These are phyloP conservation scores for Chionis minor DNA, from an alignment of 2,113 vertebrate genomes.

Conservation along the genomic window DNA sequence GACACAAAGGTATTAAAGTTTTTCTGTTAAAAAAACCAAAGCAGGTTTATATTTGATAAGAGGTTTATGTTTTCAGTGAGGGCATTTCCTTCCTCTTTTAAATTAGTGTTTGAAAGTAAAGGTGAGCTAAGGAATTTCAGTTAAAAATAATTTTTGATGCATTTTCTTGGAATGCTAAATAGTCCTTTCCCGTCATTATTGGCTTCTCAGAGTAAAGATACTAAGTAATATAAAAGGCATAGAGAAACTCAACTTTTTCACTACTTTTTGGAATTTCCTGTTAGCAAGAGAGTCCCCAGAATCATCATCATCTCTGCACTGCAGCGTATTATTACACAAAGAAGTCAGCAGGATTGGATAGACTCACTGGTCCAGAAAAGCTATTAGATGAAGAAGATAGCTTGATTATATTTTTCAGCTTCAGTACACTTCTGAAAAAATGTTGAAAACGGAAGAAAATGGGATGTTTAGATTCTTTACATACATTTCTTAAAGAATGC, in stretches of 20 bases:
- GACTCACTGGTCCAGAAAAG: constrained; percentile 2
- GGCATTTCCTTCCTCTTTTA: background rate
- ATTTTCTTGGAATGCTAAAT: background rate
- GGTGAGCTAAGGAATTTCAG: background rate
- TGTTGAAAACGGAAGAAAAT: background rate
- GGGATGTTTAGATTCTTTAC: background rate
- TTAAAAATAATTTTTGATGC: background rate
- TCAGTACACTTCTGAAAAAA: background rate
- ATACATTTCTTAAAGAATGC: background rate
- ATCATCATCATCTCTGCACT: background rate
- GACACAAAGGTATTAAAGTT: background rate
- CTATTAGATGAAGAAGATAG: background rate
- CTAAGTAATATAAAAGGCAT: background rate
- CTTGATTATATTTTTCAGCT: background rate
- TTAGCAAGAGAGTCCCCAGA: background rate
- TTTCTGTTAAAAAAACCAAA: background rate
- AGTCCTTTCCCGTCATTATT: background rate
- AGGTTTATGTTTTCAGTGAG: background rate
- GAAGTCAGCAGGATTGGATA: background rate
- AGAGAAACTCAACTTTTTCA: background rate
- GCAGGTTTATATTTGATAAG: background rate
- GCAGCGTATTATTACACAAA: background rate
- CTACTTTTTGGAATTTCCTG: background rate
- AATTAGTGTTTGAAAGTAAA: background rate
- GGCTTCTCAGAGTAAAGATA: background rate